A percentile compares a stretch with the other conserved stretches of the same genome.
phyloP scores from a whole-genome alignment of 2,888 invertebrate genomes.

The Drosophila emarginata region DNA sequence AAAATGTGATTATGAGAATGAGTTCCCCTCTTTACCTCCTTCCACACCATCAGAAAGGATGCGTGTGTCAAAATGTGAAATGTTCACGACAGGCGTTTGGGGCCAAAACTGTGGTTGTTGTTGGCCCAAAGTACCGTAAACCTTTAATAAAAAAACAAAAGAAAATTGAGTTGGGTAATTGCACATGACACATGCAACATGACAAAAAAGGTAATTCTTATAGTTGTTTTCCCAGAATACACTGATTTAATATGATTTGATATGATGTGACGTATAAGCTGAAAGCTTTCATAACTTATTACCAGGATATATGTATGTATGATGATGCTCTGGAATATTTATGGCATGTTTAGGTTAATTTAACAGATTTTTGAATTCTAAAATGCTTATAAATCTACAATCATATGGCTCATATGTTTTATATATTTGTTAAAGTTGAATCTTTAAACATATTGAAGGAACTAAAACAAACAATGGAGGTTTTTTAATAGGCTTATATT shows the following conservation, averaged over 20 bases:
- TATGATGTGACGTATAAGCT: neutral
- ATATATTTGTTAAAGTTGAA: too few species aligned
- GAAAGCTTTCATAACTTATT: neutral
- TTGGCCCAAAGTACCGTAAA: neutral
- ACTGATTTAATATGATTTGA: conserved; percentile 1
- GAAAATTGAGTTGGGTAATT: conserved; percentile 55
- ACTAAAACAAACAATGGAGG: too few species aligned
- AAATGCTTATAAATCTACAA: too few species aligned
- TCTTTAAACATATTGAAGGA: too few species aligned
- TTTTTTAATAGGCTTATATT: too few species aligned
- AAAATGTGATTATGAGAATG: conserved; percentile 64
- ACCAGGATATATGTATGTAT: neutral
- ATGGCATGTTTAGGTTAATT: neutral
- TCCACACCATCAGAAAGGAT: neutral
- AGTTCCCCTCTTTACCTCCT: neutral
- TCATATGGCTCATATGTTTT: too few species aligned
- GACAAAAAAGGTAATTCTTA: neutral
- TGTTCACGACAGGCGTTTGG: conserved; percentile 3
- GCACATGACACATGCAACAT: conserved; percentile 37
- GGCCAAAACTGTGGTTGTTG: neutral
- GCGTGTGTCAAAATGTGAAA: conserved; percentile 7
- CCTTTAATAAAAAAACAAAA: conserved; percentile 1
- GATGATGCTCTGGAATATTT: neutral
- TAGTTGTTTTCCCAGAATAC: neutral
- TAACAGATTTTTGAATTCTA: neutral